Conservation (phyloP, 2,113 vertebrate species). For the Ginglymostoma cirratum region DNA sequence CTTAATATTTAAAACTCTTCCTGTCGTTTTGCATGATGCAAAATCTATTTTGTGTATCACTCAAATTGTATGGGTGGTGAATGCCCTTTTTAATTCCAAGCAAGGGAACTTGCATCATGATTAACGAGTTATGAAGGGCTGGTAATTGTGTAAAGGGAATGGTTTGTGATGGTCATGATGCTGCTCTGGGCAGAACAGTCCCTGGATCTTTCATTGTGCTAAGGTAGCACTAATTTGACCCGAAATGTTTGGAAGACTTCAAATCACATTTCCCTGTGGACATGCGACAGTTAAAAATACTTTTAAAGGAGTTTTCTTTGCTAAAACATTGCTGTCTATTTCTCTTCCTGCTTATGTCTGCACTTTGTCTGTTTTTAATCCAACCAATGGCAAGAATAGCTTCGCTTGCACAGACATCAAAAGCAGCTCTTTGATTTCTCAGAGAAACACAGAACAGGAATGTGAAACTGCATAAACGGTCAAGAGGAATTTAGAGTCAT, state of each 20-base stretch:
- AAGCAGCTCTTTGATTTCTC: background rate
- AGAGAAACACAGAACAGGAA: background rate
- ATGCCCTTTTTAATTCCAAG: background rate
- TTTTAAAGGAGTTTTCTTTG: background rate
- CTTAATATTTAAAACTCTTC: background rate
- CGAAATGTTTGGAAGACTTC: background rate
- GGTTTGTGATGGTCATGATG: background rate
- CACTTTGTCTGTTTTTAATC: background rate
- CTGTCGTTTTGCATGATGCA: background rate
- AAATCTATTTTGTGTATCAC: background rate
- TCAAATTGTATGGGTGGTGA: background rate
- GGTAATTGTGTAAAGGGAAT: background rate
- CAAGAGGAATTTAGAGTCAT: background rate
- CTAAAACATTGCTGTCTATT: background rate
- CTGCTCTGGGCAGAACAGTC: background rate
- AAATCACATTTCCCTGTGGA: background rate
- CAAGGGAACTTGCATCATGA: background rate
- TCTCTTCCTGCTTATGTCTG: background rate
- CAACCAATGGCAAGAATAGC: background rate
- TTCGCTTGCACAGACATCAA: background rate
- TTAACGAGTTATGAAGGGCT: background rate
- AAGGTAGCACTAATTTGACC: background rate
- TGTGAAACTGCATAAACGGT: background rate
- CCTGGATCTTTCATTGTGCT: background rate
- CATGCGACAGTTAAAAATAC: background rate